Evolutionary conservation across 2,113 vertebrate genomes (phyloP), one percentile per base, ranked within the genome.

Genomic region (Aepyceros melampus): DNA sequence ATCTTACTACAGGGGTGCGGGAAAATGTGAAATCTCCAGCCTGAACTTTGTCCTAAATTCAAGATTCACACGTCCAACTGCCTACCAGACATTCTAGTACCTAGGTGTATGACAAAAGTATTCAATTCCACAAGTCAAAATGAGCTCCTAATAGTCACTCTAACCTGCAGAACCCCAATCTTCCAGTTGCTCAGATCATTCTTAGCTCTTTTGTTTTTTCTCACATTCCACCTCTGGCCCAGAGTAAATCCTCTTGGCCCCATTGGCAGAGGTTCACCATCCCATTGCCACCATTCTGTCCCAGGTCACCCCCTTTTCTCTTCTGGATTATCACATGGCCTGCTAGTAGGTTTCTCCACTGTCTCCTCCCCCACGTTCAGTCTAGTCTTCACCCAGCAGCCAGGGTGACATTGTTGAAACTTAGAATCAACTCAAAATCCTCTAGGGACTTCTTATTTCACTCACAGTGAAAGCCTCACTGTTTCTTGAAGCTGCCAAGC

Each of bases 21-120:
- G 79, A 89, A 96, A 96, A 96, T 55, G 36, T 76, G 19, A 90
- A 89, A 36, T 95, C 79, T 93, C 53, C 40, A 93, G 36, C 40
- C 4, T 84, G 53, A 87, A 58, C 51, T 96, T 93, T 60, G 16
- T n/a, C 92, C 27, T 55, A 84, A 96, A 93, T 93, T 95, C 60
- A 91, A 94, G 43, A 93, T 51, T 15, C n/a, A 45, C 21, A 31
- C 15, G 15, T 58, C 56, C 33, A 76, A 9, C 67, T 94, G 64
- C 64, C 85, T 91, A 91, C 36, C n/a, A 85, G 56, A 62, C 47
- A 64, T 87, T n/a, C 71, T 85, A n/a, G n/a, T 83, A 91, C 12
- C 13, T 90, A 40, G 43, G 51, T 94, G 5, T 81, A 81, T 33
- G 29, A 90, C 2, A 90, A 27, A 91, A 13, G 58, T 9, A 17